A percentile compares a stretch with the other conserved stretches of the same genome.
These are phyloP conservation scores for Platycnemis pennipes DNA, from an alignment of 2,888 invertebrate species.

Conservation along the genomic window DNA sequence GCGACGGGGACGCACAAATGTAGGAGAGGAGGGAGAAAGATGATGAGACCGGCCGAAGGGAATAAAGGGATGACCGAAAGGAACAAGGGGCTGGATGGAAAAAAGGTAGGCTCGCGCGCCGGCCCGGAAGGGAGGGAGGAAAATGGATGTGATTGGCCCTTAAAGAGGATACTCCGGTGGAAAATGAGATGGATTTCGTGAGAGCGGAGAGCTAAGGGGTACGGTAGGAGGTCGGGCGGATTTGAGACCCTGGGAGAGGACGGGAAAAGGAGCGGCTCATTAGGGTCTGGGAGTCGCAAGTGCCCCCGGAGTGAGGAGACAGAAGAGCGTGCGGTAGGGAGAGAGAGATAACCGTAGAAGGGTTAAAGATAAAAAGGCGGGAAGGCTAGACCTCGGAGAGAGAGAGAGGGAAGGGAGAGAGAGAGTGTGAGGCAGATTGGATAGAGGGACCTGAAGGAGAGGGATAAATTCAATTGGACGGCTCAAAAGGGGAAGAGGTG, in stretches of 20 bases:
- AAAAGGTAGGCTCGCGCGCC: neutral
- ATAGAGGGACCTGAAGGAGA: neutral
- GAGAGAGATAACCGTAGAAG: neutral
- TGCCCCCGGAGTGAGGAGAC: neutral
- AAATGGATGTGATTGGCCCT: constrained; percentile 37
- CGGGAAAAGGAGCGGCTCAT: constrained; percentile 17
- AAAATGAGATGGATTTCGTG: constrained; percentile 48
- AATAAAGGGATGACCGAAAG: neutral
- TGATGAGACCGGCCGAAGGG: neutral
- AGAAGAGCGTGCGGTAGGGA: neutral
- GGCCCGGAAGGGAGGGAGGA: constrained; percentile 5
- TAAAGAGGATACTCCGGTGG: constrained; percentile 37
- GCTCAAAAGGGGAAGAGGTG: constrained; percentile 7
- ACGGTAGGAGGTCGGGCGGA: neutral
- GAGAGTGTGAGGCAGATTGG: neutral
- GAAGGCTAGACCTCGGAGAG: neutral
- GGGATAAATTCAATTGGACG: constrained; percentile 31
- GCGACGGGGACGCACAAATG: neutral
- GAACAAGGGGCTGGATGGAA: neutral
- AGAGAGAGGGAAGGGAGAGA: neutral
- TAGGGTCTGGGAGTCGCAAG: constrained; percentile 15
- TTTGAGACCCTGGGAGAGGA: neutral
- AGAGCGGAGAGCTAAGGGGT: neutral
- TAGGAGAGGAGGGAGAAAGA: neutral
- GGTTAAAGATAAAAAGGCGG: constrained; percentile 23